Conservation (phyloP, 1,140 invertebrate species). For the Trachymyrmex septentrionalis region DNA sequence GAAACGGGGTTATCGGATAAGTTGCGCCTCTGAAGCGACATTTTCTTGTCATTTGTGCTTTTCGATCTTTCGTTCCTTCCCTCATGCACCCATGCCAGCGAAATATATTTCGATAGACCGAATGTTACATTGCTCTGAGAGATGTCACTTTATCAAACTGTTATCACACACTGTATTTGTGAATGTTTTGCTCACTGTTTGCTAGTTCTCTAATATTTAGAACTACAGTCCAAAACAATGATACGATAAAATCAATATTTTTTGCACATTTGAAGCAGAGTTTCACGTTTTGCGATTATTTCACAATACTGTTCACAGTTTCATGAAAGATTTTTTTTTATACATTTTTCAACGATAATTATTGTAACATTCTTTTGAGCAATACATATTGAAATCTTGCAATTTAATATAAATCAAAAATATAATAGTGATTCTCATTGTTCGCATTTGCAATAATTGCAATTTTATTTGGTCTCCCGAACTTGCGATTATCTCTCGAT, state of each 20-base stretch:
- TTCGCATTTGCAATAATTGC: neutral
- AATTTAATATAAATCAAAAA: neutral
- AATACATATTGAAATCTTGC: neutral
- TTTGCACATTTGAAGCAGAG: neutral
- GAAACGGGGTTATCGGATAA: conserved; percentile 39
- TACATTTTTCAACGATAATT: neutral
- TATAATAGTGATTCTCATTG: neutral
- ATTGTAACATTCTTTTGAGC: neutral
- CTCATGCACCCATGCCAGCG: neutral
- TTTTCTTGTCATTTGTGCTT: conserved; percentile 28
- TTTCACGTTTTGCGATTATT: neutral
- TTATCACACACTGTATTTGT: neutral
- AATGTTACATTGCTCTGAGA: conserved; percentile 18
- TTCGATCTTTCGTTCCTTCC: conserved; percentile 22
- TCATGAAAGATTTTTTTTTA: neutral
- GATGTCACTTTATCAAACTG: conserved; percentile 19
- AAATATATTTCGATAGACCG: neutral
- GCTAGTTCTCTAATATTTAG: neutral
- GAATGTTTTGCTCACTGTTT: neutral
- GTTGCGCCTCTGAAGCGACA: conserved; percentile 52
- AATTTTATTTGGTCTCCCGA: neutral
- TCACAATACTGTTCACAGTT: neutral
- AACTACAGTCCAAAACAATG: neutral
- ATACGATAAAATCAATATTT: neutral
- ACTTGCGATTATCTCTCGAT: neutral